A percentile compares a stretch with the other conserved stretches of the same genome.
Conservation (phyloP, 2,888 invertebrate species). For the Pyrrhosoma nymphula region DNA sequence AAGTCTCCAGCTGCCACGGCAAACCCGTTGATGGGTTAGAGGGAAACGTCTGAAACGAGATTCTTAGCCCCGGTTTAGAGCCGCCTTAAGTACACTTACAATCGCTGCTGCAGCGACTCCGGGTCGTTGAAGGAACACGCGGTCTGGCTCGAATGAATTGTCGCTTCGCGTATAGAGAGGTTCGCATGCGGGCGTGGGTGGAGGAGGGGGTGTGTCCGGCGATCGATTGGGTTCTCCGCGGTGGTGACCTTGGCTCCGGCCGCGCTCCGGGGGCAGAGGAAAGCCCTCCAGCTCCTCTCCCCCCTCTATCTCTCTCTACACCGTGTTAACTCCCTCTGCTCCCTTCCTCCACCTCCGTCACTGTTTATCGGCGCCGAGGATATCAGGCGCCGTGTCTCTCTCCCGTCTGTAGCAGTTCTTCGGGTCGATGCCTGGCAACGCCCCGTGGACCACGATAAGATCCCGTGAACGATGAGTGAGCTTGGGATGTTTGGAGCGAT, state of each 20-base stretch:
- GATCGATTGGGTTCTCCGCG: background rate
- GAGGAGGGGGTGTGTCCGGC: background rate
- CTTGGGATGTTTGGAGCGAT: no score
- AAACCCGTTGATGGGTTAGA: no score
- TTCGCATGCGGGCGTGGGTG: background rate
- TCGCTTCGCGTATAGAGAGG: no score
- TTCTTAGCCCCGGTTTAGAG: no score
- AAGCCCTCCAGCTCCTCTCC: background rate
- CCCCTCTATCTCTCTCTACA: background rate
- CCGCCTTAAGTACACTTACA: no score
- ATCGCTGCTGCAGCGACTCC: no score
- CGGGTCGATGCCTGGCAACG: slow-evolving; percentile 10
- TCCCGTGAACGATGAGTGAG: no score
- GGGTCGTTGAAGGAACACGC: no score
- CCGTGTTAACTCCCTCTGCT: background rate
- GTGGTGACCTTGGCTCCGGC: slow-evolving; percentile 2
- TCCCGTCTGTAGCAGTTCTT: no score
- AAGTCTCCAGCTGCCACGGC: no score
- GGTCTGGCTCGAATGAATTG: no score
- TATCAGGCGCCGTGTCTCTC: background rate
- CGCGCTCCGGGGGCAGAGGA: background rate
- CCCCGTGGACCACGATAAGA: background rate
- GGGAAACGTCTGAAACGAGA: no score
- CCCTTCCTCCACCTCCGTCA: background rate
- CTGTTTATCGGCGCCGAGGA: background rate